These are phyloP conservation scores for Lutjanus campechanus DNA, from an alignment of 2,797 vertebrate species.

Conservation along the genomic window DNA sequence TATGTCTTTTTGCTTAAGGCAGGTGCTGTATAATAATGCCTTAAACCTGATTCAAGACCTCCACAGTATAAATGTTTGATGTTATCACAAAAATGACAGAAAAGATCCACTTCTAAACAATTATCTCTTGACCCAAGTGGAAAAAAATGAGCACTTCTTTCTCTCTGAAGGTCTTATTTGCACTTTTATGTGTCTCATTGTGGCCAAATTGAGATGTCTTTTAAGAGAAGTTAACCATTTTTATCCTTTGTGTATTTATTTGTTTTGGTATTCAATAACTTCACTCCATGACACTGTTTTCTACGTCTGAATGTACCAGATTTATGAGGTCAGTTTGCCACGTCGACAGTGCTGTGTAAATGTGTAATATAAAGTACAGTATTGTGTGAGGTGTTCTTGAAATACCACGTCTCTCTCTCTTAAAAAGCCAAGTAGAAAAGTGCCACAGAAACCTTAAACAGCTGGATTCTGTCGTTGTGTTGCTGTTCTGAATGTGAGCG, in stretches of 20 bases:
- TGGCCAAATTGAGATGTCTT: slow-evolving; percentile 26
- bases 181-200: slow-evolving; percentile 66
- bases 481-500: slow-evolving; percentile 82
- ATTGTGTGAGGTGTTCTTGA: slow-evolving; percentile 72
- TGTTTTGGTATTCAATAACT: slow-evolving; percentile 25
- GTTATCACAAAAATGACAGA: slow-evolving; percentile 20
- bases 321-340: slow-evolving; percentile 53
- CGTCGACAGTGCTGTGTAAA: slow-evolving; percentile 74
- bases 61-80: slow-evolving; percentile 25
- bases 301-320: slow-evolving; percentile 76
- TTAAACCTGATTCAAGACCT: slow-evolving; percentile 61
- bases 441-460: slow-evolving; percentile 79
- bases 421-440: slow-evolving; percentile 82
- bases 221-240: slow-evolving; percentile 5
- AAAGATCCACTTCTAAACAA: slow-evolving; percentile 7
- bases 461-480: slow-evolving; percentile 80
- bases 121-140: slow-evolving; percentile 5
- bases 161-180: slow-evolving; percentile 60
- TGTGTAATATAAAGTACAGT: slow-evolving; percentile 80
- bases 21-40: slow-evolving; percentile 65
- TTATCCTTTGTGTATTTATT: slow-evolving; percentile 28
- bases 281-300: slow-evolving; percentile 50
- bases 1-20: slow-evolving; percentile 36
- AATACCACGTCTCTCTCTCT: slow-evolving; percentile 66
- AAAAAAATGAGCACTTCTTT: slow-evolving; percentile 34